Evolutionary conservation across 2,113 vertebrate species (phyloP), one percentile per base, ranked within the genome.

Genomic region (Meles meles): DNA sequence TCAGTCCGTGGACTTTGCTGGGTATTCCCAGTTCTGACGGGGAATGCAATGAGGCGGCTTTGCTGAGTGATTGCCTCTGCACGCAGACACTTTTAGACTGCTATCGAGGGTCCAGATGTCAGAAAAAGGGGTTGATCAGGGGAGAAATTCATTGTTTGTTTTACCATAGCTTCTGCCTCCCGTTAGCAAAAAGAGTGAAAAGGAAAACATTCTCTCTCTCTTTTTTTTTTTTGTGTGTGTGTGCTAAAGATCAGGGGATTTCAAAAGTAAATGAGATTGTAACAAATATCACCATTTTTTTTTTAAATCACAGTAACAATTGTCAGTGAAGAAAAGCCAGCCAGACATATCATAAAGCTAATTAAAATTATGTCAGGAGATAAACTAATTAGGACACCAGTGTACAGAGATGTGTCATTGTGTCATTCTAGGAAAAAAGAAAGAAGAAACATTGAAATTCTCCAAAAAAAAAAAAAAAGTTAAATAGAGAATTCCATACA

Each of bases 371-470:
- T 98, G 95, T 86, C 97, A 98, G 91, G 67, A 97, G 81, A 97
- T 94, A 98, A 95, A 94, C 96, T 97, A 98, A 98, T 98, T 98
- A 97, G 97, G 92, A 98, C 97, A 97, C 92, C n/a, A 80, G 88
- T 91, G 95, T 96, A 97, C 90, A 95, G 95, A 97, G 80, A 94
- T 82, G 59, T 97, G 97, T 96, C 97, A 98, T 84, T 69, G 69
- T 97, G 97, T 90, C 97, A 97, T 95, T 93, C 37, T 90, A 27
- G 39, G 77, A 29, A 31, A 80, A 67, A 20, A 79, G 18, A 44
- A 67, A 11, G 91, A 91, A 44, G 87, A 96, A 92, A 91, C 81
- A 86, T 49, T 91, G 93, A 98, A 95, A 88, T 86, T 63, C 69
- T 94, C 83, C 65, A 69, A 96, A 52, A 95, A 87, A 76, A 52